Percentiles rank a stretch among this genome's conserved stretches.
phyloP scores from a whole-genome alignment of 2,113 vertebrate species.

The Pyxicephalus adspersus region DNA sequence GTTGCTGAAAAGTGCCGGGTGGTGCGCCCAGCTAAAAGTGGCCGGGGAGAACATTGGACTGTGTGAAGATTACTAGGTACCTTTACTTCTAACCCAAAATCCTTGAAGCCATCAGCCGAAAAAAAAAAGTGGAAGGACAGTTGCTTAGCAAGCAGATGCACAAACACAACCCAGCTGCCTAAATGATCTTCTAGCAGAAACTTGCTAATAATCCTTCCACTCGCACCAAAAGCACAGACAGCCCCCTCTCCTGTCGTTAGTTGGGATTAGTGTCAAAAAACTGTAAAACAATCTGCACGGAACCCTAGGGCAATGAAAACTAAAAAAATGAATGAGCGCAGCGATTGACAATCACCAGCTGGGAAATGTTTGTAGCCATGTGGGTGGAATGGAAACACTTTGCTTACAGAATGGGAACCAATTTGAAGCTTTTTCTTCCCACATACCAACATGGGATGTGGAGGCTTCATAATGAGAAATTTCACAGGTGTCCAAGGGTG shows the following conservation, averaged over 20 bases:
- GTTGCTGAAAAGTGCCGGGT: too few relatives aligned
- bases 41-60: too few relatives aligned
- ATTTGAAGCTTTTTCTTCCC: background rate
- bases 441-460: background rate
- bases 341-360: too few relatives aligned
- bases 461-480: background rate
- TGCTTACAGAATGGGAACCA: too few relatives aligned
- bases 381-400: background rate
- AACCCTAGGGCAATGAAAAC: background rate
- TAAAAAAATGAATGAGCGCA: background rate
- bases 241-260: background rate
- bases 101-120: too few relatives aligned
- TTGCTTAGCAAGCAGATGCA: slow-evolving; percentile 1
- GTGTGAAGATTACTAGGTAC: too few relatives aligned
- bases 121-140: background rate
- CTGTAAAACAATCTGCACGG: background rate
- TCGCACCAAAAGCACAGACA: background rate
- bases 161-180: background rate
- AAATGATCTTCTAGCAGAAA: slow-evolving; percentile 14
- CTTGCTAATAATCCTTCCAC: slow-evolving; percentile 6
- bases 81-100: too few relatives aligned
- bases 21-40: too few relatives aligned
- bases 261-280: slow-evolving; percentile 38
- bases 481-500: slow-evolving; percentile 7
- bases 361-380: background rate